Percentiles rank a stretch among this genome's conserved stretches.
Conservation (phyloP, 2,797 vertebrate genomes). For the Rhinella marina region DNA sequence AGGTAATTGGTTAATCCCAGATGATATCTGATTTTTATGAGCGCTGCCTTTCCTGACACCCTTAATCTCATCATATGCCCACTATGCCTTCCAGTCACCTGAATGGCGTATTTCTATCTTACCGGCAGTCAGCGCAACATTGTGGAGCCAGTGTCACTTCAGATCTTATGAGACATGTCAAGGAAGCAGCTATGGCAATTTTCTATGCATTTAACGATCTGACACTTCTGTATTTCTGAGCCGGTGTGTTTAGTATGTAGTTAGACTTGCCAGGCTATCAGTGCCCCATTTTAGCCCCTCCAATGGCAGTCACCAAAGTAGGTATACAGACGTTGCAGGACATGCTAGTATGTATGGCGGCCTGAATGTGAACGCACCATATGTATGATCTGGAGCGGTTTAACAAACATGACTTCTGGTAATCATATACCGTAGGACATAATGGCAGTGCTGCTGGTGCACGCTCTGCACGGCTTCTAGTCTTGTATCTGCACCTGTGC, state of each 20-base stretch:
- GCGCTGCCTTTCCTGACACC: background rate
- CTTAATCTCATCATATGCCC: background rate
- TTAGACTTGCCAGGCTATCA: background rate
- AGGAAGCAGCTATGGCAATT: background rate
- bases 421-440: background rate
- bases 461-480: background rate
- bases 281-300: background rate
- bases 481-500: background rate
- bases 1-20: background rate
- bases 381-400: background rate
- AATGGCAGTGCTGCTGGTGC: background rate
- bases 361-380: background rate
- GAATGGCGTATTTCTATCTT: background rate
- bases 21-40: background rate
- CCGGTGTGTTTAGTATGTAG: background rate
- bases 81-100: constrained; percentile 5
- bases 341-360: background rate
- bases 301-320: no score
- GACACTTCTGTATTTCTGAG: background rate
- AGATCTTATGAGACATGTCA: background rate
- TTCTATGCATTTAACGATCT: background rate
- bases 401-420: background rate
- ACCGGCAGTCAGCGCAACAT: background rate
- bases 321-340: background rate
- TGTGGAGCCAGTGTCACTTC: background rate